phyloP scores from a whole-genome alignment of 2,888 invertebrate genomes.

The Coelopa pilipes region DNA sequence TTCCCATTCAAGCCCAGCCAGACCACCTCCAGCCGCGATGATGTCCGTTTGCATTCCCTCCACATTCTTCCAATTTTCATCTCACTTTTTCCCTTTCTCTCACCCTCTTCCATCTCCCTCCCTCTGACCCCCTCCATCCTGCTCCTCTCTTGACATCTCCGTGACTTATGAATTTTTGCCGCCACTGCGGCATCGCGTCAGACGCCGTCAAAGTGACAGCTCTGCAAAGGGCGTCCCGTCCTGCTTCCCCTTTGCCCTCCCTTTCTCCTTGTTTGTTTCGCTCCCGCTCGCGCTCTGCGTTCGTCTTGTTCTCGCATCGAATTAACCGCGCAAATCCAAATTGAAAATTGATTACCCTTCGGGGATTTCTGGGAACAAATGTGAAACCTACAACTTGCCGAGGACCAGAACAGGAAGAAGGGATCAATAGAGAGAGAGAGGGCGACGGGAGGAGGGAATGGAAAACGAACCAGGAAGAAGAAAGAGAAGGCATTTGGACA shows the following conservation, averaged over 20 bases:
- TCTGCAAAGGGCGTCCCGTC: not conserved
- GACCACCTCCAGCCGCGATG: too few relatives aligned
- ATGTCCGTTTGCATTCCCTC: too few relatives aligned
- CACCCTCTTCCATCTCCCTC: too few relatives aligned
- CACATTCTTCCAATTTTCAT: too few relatives aligned
- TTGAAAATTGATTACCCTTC: slow-evolving; percentile 51
- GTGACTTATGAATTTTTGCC: too few relatives aligned
- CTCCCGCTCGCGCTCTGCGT: not conserved
- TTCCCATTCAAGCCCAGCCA: too few relatives aligned
- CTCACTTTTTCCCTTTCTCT: too few relatives aligned
- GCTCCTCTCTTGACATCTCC: too few relatives aligned
- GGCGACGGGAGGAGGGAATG: too few relatives aligned
- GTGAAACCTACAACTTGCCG: slow-evolving; percentile 47
- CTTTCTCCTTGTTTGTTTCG: slow-evolving; percentile 8
- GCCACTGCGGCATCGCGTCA: too few relatives aligned
- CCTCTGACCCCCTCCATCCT: too few relatives aligned
- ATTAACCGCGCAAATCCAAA: slow-evolving; percentile 39
- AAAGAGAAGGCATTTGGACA: not conserved
- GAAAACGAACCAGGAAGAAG: not conserved
- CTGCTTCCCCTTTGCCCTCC: slow-evolving; percentile 20
- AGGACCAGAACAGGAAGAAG: slow-evolving; percentile 35
- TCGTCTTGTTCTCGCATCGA: slow-evolving; percentile 7
- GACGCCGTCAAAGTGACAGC: too few relatives aligned
- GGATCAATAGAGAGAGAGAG: not conserved
- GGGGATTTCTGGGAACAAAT: slow-evolving; percentile 40